Evolutionary conservation across 1,140 invertebrate species (phyloP).

Genomic region (Caenorhabditis remanei): DNA sequence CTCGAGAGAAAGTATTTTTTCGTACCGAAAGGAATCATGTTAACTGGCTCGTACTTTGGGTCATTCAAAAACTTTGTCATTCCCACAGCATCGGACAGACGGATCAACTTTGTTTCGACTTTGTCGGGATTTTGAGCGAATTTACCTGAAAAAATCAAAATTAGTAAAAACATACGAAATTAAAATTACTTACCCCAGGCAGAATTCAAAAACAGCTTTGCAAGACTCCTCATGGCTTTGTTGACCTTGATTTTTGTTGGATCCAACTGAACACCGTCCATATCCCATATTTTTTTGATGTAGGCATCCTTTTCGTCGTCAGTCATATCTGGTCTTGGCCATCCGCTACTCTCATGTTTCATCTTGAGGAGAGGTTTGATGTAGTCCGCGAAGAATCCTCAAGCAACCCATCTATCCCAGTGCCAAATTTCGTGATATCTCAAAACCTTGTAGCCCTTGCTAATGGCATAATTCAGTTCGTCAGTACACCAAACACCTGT

Average conservation of each 20-base stretch:
- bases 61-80: not conserved
- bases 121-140: not conserved
- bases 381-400: not conserved
- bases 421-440: not conserved
- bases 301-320: not conserved
- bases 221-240: not conserved
- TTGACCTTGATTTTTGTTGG: not conserved
- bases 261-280: not conserved
- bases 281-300: not conserved
- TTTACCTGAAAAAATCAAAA: not conserved
- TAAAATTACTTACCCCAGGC: not conserved
- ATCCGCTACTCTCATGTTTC: not conserved
- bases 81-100: not conserved
- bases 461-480: not conserved
- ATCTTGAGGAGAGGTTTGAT: not conserved
- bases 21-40: not conserved
- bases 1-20: not conserved
- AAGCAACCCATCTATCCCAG: not conserved
- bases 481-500: not conserved
- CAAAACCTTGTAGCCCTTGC: not conserved
- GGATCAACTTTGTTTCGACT: not conserved
- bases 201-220: not conserved
- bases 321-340: not conserved
- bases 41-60: not conserved
- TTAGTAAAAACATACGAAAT: not conserved